Base-by-base conservation (phyloP, 2,797 vertebrate genomes). In the Gymnocypris eckloni region DNA sequence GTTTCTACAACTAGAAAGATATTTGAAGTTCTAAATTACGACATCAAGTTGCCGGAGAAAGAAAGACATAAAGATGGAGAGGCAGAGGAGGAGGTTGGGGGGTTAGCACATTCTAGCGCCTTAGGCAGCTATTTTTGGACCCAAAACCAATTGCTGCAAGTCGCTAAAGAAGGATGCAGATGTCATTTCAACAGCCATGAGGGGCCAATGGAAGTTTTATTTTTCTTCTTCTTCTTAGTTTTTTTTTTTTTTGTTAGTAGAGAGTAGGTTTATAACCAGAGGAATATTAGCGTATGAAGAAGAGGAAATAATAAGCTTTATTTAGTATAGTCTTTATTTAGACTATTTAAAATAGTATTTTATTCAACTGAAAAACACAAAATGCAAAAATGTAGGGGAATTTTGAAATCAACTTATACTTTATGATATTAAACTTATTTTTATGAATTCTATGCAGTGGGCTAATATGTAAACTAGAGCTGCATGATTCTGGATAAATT, bases 101-200 rank as follows among this genome's bases (percentile, higher is more conserved):
- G 72, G 61, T 33, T 54, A 77, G 71, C 71, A 43, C 52, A 83
- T 81, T 54, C 73, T 71, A 77, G 13, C 20, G 15, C 73, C 69
- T 66, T 56, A 89, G 92, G 90, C 69, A 79, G 90, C 90, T 95
- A 95, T 95, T 95, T 95, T 94, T 95, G 39, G 88, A 59, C 81
- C 84, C 81, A 3, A 86, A 89, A 86, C 93, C 93, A 92, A 94
- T 92, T 91, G 89, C 87, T 91, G 93, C 90, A 92, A 93, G 91
- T 92, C 91, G 88, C 89, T 92, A 89, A 93, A 93, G 91, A 92
- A 91, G 88, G 90, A 95, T 92, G 92, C 92, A 92, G 89, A 90
- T 92, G 91, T 90, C 88, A 93, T 90, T 89, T 87, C 83, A 90
- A 15, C 25, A n/a, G 13, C 15, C 15, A 54, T 41, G 33, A 41